Base-by-base conservation (phyloP, 2,888 invertebrate genomes). In the Biston betularia region DNA sequence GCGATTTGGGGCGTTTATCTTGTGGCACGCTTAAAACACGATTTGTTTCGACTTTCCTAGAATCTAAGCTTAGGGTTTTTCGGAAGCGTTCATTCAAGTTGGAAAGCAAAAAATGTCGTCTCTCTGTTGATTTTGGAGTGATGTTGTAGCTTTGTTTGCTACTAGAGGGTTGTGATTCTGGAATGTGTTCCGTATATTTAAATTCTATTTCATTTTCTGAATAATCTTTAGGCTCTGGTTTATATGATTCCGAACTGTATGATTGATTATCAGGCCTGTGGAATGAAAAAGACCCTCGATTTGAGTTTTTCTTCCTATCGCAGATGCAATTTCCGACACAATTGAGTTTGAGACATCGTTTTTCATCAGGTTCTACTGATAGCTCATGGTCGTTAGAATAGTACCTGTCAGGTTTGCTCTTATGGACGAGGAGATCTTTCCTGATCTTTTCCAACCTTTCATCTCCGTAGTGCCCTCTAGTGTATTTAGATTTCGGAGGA, bases 61-160 rank as follows among this genome's bases (percentile, higher is more conserved):
- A 93, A 72, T 94, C 94, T 62, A 94, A 86, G 76, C 94, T 94
- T n/a, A 94, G 83, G 5, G 94, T 94, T 76, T 94, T 94, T 5
- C 93, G 85, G 69, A 94, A 93, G 65, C 94, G 81, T 70, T 94
- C 94, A 65, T 94, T 94, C 10, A 94, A 77, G 69, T 94, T 94
- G 0, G 94, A 82, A 7, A 94, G 82, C 50, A 94, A 76, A 57
- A 92, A 89, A 68, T 89, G 89, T 69, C 92, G 85, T 54, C 92
- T 80, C 72, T 94, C 93, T 24, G 89, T 88, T 0, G 93, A 93
- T 77, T 93, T 93, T 7, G 93, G 93, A 0, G 93, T 93, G 9
- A 93, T 85, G 75, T 89, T 92, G 74, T 93, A 93, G 68, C 87
- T 86, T 61, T 90, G 90, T 61, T 93, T 93, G 75, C 93, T 94